These are phyloP conservation scores for Lasioglossum oenotherae DNA, from an alignment of 2,888 invertebrate genomes.

Conservation along the genomic window DNA sequence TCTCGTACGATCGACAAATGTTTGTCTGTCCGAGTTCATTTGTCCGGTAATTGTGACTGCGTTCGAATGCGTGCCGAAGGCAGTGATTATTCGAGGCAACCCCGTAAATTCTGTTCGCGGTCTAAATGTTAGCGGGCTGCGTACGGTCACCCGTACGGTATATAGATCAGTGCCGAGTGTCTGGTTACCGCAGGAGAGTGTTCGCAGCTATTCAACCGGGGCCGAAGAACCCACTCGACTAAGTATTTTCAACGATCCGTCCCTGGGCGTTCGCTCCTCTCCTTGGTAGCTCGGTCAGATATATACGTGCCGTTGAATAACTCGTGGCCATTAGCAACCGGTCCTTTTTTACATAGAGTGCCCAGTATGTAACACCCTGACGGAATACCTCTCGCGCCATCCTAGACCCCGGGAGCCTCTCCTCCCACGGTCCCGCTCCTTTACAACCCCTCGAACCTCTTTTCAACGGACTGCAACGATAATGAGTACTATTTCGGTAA, in stretches of 20 bases:
- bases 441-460: slow-evolving; percentile 28
- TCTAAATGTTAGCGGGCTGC: not conserved
- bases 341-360: slow-evolving; percentile 56
- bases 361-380: slow-evolving; percentile 66
- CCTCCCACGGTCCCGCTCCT: not conserved
- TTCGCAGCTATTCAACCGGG: slow-evolving; percentile 28
- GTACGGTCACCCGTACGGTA: not conserved
- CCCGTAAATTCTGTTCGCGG: slow-evolving; percentile 19
- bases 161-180: slow-evolving; percentile 12
- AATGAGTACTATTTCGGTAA: slow-evolving; percentile 83
- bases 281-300: slow-evolving; percentile 49
- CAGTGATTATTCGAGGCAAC: not conserved
- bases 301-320: slow-evolving; percentile 79
- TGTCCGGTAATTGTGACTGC: not conserved
- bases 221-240: slow-evolving; percentile 36
- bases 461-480: slow-evolving; percentile 74
- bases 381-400: slow-evolving; percentile 56
- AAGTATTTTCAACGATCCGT: slow-evolving; percentile 50
- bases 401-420: slow-evolving; percentile 1
- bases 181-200: slow-evolving; percentile 45
- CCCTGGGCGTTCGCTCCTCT: slow-evolving; percentile 15
- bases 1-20: not conserved
- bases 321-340: slow-evolving; percentile 77
- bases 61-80: not conserved
- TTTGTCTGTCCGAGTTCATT: not conserved